A percentile compares a stretch with the other conserved stretches of the same genome.
Evolutionary conservation across 2,888 invertebrate genomes (phyloP).

Genomic region (Cyclophora punctaria): DNA sequence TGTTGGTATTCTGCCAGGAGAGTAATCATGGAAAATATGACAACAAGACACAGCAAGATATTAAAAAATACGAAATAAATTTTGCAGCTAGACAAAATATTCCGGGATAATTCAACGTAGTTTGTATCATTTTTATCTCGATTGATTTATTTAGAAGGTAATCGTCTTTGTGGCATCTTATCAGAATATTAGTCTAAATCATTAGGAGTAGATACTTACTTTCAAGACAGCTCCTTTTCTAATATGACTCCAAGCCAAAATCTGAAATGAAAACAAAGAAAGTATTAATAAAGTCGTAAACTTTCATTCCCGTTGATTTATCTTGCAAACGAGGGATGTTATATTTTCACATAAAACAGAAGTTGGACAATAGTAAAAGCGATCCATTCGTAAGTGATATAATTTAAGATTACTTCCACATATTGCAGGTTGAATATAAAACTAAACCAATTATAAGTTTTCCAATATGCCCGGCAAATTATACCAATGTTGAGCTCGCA

Average conservation of each 20-base stretch:
- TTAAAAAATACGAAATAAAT: slow-evolving; percentile 58
- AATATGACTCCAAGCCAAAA: slow-evolving; percentile 69
- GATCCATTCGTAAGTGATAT: slow-evolving; percentile 46
- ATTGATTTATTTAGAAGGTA: background rate
- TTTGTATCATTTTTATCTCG: background rate
- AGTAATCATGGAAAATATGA: slow-evolving; percentile 67
- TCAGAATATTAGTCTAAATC: background rate
- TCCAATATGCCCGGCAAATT: slow-evolving; percentile 66
- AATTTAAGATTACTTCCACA: slow-evolving; percentile 50
- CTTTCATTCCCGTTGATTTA: background rate
- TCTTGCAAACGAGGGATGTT: too few species aligned
- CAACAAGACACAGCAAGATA: slow-evolving; percentile 50
- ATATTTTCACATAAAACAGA: slow-evolving; percentile 6
- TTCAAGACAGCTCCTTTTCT: slow-evolving; percentile 57
- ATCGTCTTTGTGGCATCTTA: background rate
- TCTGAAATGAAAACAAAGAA: slow-evolving; percentile 50
- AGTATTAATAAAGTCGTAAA: slow-evolving; percentile 9
- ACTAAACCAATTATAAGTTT: slow-evolving; percentile 72
- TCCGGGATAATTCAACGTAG: slow-evolving; percentile 11
- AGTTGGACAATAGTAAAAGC: slow-evolving; percentile 15
- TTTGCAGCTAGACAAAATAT: slow-evolving; percentile 39
- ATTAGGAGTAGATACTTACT: slow-evolving; percentile 39
- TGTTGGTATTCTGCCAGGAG: slow-evolving; percentile 65
- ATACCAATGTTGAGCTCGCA: slow-evolving; percentile 60
- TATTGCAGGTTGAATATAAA: slow-evolving; percentile 57